Percentiles rank a stretch among this genome's conserved stretches.
Conservation (phyloP, 2,888 invertebrate species). For the Drosophila multiciliata region DNA sequence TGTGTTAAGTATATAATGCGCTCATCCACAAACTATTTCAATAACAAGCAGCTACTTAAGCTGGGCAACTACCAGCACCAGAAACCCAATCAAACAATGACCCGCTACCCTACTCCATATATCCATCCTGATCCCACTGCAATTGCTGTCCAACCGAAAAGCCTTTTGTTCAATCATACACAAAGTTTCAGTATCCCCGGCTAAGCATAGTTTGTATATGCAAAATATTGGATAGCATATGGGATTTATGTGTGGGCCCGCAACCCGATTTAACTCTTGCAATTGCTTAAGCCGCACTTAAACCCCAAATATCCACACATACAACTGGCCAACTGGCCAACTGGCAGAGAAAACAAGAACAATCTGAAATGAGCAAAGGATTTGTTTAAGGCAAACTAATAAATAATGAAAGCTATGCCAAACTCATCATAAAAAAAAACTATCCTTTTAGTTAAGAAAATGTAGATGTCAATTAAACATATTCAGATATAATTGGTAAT, state of each 20-base stretch:
- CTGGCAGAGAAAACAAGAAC: neutral
- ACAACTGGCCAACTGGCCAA: neutral
- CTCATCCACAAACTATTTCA: slow-evolving; percentile 76
- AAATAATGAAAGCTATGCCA: neutral
- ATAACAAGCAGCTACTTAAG: slow-evolving; percentile 66
- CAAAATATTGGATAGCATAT: slow-evolving; percentile 64
- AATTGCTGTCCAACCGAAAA: slow-evolving; percentile 14
- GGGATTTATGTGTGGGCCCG: slow-evolving; percentile 49
- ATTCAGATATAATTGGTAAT: neutral
- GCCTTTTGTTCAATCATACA: slow-evolving; percentile 47
- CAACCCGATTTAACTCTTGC: slow-evolving; percentile 70
- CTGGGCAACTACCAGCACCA: slow-evolving; percentile 37
- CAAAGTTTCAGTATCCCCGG: slow-evolving; percentile 43
- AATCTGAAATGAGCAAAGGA: slow-evolving; percentile 33
- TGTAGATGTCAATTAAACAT: neutral
- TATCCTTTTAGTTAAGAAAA: neutral
- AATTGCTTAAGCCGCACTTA: slow-evolving; percentile 56
- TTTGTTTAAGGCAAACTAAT: neutral
- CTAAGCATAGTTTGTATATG: slow-evolving; percentile 46
- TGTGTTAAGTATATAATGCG: slow-evolving; percentile 83
- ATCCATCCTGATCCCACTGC: slow-evolving; percentile 12
- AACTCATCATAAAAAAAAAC: neutral
- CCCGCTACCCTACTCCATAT: slow-evolving; percentile 15
- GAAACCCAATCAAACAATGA: slow-evolving; percentile 65
- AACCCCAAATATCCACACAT: slow-evolving; percentile 64